A percentile compares a stretch with the other conserved stretches of the same genome.
Conservation (phyloP, 2,113 vertebrate genomes). For the Uropsilus gracilis region DNA sequence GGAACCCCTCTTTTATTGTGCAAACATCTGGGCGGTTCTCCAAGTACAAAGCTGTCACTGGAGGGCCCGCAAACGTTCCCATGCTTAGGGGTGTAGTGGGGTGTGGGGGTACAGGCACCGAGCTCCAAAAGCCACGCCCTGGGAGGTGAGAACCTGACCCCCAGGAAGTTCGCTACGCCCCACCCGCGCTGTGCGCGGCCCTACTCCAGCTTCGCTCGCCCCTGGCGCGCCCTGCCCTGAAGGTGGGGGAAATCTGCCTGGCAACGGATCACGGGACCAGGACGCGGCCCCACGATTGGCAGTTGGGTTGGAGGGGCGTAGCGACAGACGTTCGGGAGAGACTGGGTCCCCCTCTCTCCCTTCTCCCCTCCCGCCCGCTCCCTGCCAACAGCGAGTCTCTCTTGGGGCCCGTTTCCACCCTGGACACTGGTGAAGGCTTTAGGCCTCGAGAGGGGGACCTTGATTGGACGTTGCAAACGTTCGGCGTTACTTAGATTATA, state of each 20-base stretch:
- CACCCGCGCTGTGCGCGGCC: no score
- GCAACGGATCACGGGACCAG: not conserved
- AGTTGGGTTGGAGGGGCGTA: not conserved
- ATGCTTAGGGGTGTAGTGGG: not conserved
- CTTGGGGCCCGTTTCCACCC: not conserved
- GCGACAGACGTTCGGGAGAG: not conserved
- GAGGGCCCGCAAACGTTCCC: not conserved
- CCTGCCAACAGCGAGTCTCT: not conserved
- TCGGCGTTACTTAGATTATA: not conserved
- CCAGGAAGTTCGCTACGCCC: not conserved
- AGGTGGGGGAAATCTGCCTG: not conserved
- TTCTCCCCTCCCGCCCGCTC: not conserved
- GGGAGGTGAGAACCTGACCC: not conserved
- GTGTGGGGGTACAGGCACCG: not conserved
- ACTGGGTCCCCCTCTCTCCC: not conserved
- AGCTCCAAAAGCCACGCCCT: not conserved
- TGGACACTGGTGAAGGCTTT: not conserved
- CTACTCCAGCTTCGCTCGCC: rapidly evolving
- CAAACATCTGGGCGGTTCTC: not conserved
- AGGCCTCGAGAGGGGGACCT: not conserved
- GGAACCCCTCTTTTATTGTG: not conserved
- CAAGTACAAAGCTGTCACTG: not conserved
- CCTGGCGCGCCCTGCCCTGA: no score
- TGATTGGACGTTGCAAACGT: not conserved
- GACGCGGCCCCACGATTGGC: not conserved